Base-by-base conservation (phyloP, 2,113 vertebrate species). In the Dryoscopus gambensis region DNA sequence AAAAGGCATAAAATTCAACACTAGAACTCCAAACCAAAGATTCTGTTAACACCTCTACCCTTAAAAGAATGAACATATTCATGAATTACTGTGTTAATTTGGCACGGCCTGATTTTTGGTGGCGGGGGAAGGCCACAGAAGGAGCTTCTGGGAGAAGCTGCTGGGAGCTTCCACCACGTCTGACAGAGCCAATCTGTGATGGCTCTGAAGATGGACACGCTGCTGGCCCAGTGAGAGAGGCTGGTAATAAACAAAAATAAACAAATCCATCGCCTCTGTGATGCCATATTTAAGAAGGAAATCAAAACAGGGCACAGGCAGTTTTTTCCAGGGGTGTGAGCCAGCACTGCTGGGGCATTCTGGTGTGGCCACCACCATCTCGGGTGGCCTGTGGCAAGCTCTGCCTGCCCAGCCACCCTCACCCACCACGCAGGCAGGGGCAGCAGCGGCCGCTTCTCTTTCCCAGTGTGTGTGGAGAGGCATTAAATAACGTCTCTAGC, bases 401-500 rank as follows among this genome's bases (percentile, higher is more conserved):
- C 1, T 59, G 56, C 56, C 56, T 24, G 56, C 56, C 56, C 24
- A n/a, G n/a, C 56, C 7, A 2, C 56, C 56, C 22, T 7, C 8
- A 24, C 15, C 56, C 56, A 33, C 55, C 33, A 2, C 7, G 33
- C 55, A 23, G 55, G 55, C 31, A n/a, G 33, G 33, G 33, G 33
- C 6, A 20, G 55, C 33, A 21, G 20, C 1, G 13, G 55, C 1
- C 3, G 56, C 56, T 57, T 57, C 56, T 23, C 33, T 2, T 57
- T 35, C 56, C 56, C 6, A 2, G 56, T 3, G 6, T 33, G 2
- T 7, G n/a, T 24, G 40, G 21, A n/a, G 33, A 57, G 56, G 56
- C 9, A 0, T n/a, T 57, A 10, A n/a, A 23, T 7, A 15, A 15
- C 2, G 2, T 44, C 55, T 67, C 30, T 4, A 40, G 64, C 6